These are phyloP conservation scores for Dendrolimus kikuchii DNA, from an alignment of 1,140 invertebrate species.

Conservation along the genomic window DNA sequence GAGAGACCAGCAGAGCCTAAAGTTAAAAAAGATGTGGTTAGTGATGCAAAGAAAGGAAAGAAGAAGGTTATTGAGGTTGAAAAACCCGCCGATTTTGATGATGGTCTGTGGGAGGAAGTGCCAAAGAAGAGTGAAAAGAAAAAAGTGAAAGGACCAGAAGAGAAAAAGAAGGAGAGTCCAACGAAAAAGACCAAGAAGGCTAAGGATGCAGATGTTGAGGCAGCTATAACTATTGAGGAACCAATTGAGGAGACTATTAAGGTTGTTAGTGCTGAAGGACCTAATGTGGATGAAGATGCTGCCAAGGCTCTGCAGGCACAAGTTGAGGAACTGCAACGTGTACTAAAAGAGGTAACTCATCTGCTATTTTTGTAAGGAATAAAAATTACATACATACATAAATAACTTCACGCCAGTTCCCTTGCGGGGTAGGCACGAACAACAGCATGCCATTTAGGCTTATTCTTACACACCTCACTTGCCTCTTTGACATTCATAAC, in stretches of 20 bases:
- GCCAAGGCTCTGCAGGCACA: slow-evolving; percentile 58
- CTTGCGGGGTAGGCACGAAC: too few species aligned
- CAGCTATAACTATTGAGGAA: slow-evolving; percentile 40
- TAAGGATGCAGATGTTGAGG: slow-evolving; percentile 53
- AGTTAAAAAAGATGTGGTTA: slow-evolving; percentile 66
- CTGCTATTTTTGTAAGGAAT: background rate
- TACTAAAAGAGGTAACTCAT: slow-evolving; percentile 58
- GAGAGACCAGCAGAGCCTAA: slow-evolving; percentile 45
- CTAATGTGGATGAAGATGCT: slow-evolving; percentile 52
- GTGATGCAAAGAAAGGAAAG: slow-evolving; percentile 64
- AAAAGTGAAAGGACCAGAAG: slow-evolving; percentile 75
- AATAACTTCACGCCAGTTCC: too few species aligned
- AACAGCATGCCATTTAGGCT: too few species aligned
- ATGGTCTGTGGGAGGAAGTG: slow-evolving; percentile 83
- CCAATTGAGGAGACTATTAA: slow-evolving; percentile 41
- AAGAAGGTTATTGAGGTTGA: slow-evolving; percentile 69
- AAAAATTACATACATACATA: too few species aligned
- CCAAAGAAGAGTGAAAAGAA: slow-evolving; percentile 77
- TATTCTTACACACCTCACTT: too few species aligned
- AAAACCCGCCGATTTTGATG: slow-evolving; percentile 82
- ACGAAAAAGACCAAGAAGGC: slow-evolving; percentile 57
- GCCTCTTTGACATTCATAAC: too few species aligned
- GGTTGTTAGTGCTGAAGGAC: slow-evolving; percentile 51
- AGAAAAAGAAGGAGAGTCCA: slow-evolving; percentile 74
- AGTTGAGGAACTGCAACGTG: slow-evolving; percentile 62